Evolutionary conservation across 2,797 vertebrate species (phyloP), one percentile per base, ranked within the genome.

Genomic region (Agapornis canus): DNA sequence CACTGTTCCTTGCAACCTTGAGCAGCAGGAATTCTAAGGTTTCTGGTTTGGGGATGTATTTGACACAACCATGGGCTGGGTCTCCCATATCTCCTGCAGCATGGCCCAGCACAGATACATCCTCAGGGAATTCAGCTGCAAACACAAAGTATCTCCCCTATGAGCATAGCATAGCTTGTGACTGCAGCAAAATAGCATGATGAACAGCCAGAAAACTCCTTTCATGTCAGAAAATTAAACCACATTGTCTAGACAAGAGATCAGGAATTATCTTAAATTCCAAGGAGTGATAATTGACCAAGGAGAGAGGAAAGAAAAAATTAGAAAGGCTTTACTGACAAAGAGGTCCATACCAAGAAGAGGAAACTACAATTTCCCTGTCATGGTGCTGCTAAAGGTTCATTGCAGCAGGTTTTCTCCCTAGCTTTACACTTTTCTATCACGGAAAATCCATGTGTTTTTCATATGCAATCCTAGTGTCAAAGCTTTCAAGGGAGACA

Each of bases 211-310:
- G 69, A 89, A 91, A 92, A 81, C 29, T 89, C 59, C 56, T 94
- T 83, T 66, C 52, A 39, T 4, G 0, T 73, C 79, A 93, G 65
- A 92, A 89, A 92, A 94, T 64, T 75, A 95, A 92, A 95, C 54
- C 59, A 61, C 54, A 83, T 91, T 82, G 72, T 79, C 89, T 79
- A 94, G 91, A 93, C 80, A 73, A 93, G 77, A 95, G 82, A 91
- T 88, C 83, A 88, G 63, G 59, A 83, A 89, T 70, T 76, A 76
- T 66, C 72, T 82, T 81, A 63, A 92, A 72, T 88, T 95, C 90
- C 76, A 91, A 88, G 42, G 31, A 83, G 35, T 63, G 54, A 72
- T 72, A 90, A 93, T 23, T 87, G 52, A 83, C 48, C 54, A 49
- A 79, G 4, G 0, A 9, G n/a, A 70, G 27, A 9, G 8, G 14